Percentiles rank a stretch among this genome's conserved stretches.
Conservation (phyloP, 2,888 invertebrate species). For the Dasypogon diadema region DNA sequence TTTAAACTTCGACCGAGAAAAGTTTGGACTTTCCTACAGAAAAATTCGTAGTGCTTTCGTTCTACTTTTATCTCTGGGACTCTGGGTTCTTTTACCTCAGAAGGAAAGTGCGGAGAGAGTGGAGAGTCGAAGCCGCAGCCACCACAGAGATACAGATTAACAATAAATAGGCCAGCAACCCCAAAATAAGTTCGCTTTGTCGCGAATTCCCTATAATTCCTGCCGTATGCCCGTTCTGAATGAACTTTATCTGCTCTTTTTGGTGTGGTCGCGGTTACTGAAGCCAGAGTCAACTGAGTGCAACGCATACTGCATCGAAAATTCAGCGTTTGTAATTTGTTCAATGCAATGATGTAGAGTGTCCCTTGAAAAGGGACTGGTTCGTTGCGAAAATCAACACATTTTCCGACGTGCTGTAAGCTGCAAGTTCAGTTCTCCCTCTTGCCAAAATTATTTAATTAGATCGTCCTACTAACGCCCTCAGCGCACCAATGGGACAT, state of each 20-base stretch:
- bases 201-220: no score
- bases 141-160: conserved; percentile 10
- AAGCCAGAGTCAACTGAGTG: no score
- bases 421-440: not conserved
- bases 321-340: no score
- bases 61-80: conserved; percentile 20
- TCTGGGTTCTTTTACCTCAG: not conserved
- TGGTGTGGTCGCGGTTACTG: no score
- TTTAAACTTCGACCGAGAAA: conserved; percentile 17
- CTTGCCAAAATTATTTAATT: not conserved
- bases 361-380: not conserved
- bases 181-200: not conserved
- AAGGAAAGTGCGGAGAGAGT: conserved; percentile 18
- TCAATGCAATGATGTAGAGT: no score
- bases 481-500: not conserved
- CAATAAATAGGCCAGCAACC: conserved; percentile 26
- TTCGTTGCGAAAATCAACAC: no score
- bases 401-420: not conserved
- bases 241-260: no score
- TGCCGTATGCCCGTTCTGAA: no score
- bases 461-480: not conserved
- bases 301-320: no score
- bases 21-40: conserved; percentile 14
- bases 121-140: not conserved
- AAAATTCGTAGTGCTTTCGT: conserved; percentile 2